Base-by-base conservation (phyloP, 2,888 invertebrate species). In the Tachystola acroxantha region DNA sequence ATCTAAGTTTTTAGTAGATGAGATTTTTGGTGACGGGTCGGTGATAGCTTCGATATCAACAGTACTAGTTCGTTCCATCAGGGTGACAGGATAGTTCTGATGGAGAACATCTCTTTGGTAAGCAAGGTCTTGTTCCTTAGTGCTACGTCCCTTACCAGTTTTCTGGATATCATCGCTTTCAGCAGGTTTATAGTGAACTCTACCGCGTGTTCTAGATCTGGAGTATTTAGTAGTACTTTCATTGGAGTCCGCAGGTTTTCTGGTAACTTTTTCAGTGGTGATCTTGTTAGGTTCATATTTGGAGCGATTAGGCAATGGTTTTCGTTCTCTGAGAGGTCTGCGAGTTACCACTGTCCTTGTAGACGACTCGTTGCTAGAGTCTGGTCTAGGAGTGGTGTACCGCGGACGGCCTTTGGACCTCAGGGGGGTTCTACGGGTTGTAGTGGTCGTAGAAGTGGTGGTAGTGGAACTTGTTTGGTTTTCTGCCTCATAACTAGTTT, bases 81-180 rank as follows among this genome's bases (percentile, higher is more conserved):
- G 46, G 4, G 90, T 89, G 0, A 90, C 88, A 1, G 91, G 91
- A 52, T 91, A 91, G 47, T 91, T 91, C 55, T 91, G 91, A 50
- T 91, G 90, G 3, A 91, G 59, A 2, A 91, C 86, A 57, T 91
- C 91, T 43, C 91, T 78, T 64, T 91, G 91, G 46, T 91, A 91
- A 1, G 90, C 91, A 42, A 91, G 59, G 39, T 87, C 86, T 39
- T 70, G 57, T 45, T 80, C 75, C 48, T 79, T 80, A 9, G 40
- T 61, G 10, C 48, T 57, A 24, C 50, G 48, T 40, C 68, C 76
- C 29, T 55, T 51, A 51, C 55, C 73, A 35, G 59, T 73, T 25
- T 75, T 69, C 40, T 71, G 69, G 42, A 51, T 47, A 5, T 76
- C 81, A 29, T 86, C 81, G 36, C 64, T 71, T 22, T 88, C 86